Conservation (phyloP, 1,140 invertebrate species). For the Psilanteris sp. region DNA sequence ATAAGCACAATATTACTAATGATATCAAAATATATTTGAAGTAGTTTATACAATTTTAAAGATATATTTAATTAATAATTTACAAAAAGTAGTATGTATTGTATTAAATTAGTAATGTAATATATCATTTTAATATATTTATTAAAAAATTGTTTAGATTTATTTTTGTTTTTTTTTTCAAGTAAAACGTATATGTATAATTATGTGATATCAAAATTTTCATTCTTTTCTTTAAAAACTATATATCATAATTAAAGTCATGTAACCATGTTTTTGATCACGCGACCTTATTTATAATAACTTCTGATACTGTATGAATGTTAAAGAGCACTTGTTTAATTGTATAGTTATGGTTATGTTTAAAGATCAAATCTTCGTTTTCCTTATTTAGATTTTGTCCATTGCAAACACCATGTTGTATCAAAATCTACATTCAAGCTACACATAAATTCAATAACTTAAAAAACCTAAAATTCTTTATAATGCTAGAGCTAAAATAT, state of each 20-base stretch:
- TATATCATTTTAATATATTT: slow-evolving; percentile 9
- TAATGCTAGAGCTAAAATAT: slow-evolving; percentile 23
- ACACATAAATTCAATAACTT: slow-evolving; percentile 31
- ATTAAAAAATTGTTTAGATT: slow-evolving; percentile 11
- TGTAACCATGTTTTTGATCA: neutral
- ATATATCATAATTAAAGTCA: neutral
- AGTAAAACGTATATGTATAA: too few species aligned
- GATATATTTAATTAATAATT: too few species aligned
- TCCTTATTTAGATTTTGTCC: slow-evolving; percentile 1
- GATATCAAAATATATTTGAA: slow-evolving; percentile 43
- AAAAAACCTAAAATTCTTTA: slow-evolving; percentile 15
- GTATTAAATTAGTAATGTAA: too few species aligned
- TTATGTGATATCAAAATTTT: slow-evolving; percentile 38
- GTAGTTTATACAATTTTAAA: too few species aligned
- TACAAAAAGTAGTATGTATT: too few species aligned
- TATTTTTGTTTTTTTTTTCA: too few species aligned
- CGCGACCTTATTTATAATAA: neutral
- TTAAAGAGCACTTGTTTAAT: slow-evolving; percentile 53
- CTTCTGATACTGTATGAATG: slow-evolving; percentile 18
- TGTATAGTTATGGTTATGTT: slow-evolving; percentile 3
- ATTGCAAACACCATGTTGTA: slow-evolving; percentile 11
- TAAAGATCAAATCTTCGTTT: slow-evolving; percentile 15
- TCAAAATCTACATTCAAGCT: slow-evolving; percentile 28
- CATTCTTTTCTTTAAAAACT: slow-evolving; percentile 16
- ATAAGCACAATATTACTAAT: slow-evolving; percentile 31